These are phyloP conservation scores for Ramphastos sulfuratus DNA, from an alignment of 2,113 vertebrate species.

Conservation along the genomic window DNA sequence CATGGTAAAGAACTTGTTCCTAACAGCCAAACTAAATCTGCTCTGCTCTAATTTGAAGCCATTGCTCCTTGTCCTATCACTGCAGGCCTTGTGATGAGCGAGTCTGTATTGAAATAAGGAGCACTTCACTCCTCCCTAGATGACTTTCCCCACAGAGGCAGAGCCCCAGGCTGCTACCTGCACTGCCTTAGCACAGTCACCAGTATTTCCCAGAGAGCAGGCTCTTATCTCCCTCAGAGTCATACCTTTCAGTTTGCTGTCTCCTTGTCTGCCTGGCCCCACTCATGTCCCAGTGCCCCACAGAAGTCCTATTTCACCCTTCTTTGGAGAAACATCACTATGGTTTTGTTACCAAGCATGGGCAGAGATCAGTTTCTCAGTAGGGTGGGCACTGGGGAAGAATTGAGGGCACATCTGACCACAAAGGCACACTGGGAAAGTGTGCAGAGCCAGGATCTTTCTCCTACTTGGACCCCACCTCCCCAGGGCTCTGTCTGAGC, in stretches of 20 bases:
- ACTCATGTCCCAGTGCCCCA: background rate
- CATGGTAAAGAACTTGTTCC: no score
- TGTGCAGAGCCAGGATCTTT: rapidly evolving
- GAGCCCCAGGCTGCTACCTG: background rate
- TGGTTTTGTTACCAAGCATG: background rate
- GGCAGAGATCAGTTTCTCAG: background rate
- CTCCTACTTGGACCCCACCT: background rate
- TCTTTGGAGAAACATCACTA: background rate
- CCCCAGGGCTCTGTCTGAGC: background rate
- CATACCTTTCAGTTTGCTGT: background rate
- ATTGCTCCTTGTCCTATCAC: no score
- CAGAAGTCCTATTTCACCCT: background rate
- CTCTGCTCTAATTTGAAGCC: no score
- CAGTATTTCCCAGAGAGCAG: background rate
- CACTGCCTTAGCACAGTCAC: background rate
- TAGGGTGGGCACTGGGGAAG: background rate
- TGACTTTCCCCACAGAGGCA: background rate
- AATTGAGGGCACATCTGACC: background rate
- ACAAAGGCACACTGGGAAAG: background rate
- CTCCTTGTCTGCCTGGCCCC: constrained; percentile 3
- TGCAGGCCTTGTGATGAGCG: background rate
- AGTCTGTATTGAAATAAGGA: background rate
- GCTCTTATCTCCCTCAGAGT: background rate
- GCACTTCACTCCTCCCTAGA: background rate
- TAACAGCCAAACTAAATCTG: no score